Evolutionary conservation across 2,113 vertebrate species (phyloP).

Genomic region (Poecilia latipinna): DNA sequence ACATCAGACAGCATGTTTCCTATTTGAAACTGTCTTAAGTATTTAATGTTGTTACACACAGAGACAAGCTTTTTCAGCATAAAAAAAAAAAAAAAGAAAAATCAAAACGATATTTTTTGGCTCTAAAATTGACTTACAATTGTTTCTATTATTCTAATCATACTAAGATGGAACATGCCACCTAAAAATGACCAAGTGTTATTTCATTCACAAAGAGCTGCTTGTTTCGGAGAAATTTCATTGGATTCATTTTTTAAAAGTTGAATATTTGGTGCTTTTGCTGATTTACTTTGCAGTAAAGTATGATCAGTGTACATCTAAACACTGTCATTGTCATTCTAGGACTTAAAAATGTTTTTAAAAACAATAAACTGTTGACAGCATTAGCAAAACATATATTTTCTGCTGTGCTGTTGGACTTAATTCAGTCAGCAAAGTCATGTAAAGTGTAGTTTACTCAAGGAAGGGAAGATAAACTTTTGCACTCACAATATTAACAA

Average conservation of each 20-base stretch:
- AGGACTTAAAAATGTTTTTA: background rate
- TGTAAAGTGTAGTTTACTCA: background rate
- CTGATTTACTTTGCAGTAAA: background rate
- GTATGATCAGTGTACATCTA: background rate
- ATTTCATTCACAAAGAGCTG: too few relatives aligned
- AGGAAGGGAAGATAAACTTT: background rate
- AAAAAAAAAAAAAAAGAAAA: background rate
- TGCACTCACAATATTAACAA: too few relatives aligned
- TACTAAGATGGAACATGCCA: background rate
- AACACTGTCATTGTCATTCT: too few relatives aligned
- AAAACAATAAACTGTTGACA: background rate
- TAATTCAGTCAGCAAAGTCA: background rate
- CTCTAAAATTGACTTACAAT: background rate
- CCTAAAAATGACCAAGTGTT: background rate
- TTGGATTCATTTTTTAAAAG: background rate
- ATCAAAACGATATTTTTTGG: background rate
- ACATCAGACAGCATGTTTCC: background rate
- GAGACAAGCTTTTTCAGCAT: background rate
- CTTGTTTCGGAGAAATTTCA: background rate
- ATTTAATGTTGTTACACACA: background rate
- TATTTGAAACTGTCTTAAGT: too few relatives aligned
- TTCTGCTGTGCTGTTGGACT: background rate
- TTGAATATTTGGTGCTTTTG: too few relatives aligned
- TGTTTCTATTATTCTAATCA: background rate
- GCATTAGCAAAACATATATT: background rate